Conservation (phyloP, 2,797 vertebrate genomes). For the Brachymystax lenok region DNA sequence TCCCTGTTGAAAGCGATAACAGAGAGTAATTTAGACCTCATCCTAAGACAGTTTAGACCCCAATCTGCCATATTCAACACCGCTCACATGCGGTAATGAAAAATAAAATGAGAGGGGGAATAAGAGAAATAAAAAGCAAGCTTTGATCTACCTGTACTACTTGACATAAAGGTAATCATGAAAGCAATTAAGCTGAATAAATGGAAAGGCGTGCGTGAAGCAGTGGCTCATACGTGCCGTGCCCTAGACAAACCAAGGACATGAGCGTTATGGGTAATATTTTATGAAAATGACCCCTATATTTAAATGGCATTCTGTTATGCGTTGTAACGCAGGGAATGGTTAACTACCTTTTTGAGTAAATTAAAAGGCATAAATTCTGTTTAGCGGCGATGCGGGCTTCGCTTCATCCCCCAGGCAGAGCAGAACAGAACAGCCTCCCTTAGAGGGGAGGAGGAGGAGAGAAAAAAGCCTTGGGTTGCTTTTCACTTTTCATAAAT, state of each 20-base stretch:
- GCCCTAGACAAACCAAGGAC: slow-evolving; percentile 71
- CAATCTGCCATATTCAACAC: slow-evolving; percentile 47
- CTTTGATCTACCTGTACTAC: slow-evolving; percentile 37
- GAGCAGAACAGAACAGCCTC: not conserved
- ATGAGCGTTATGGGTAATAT: slow-evolving; percentile 76
- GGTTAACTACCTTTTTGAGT: slow-evolving; percentile 87
- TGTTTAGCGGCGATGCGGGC: slow-evolving; percentile 87
- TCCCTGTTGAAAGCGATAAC: not conserved
- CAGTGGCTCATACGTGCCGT: slow-evolving; percentile 46
- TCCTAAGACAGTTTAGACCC: slow-evolving; percentile 49
- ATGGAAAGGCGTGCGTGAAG: slow-evolving; percentile 30
- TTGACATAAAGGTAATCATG: slow-evolving; percentile 44
- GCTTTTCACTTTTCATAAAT: slow-evolving; percentile 94
- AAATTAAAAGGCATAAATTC: slow-evolving; percentile 99
- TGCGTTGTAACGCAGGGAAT: slow-evolving; percentile 90
- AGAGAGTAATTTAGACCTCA: slow-evolving; percentile 43
- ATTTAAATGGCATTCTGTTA: slow-evolving; percentile 85
- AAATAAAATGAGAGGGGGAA: slow-evolving; percentile 36
- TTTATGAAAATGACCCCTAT: slow-evolving; percentile 88
- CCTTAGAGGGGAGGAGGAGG: slow-evolving; percentile 1
- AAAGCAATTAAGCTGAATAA: slow-evolving; percentile 55
- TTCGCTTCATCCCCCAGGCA: slow-evolving; percentile 51
- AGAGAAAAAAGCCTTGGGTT: slow-evolving; percentile 81
- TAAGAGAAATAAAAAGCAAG: slow-evolving; percentile 34
- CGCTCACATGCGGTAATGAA: slow-evolving; percentile 27